These are phyloP conservation scores for Orgyia antiqua DNA, from an alignment of 2,888 invertebrate species.

Conservation along the genomic window DNA sequence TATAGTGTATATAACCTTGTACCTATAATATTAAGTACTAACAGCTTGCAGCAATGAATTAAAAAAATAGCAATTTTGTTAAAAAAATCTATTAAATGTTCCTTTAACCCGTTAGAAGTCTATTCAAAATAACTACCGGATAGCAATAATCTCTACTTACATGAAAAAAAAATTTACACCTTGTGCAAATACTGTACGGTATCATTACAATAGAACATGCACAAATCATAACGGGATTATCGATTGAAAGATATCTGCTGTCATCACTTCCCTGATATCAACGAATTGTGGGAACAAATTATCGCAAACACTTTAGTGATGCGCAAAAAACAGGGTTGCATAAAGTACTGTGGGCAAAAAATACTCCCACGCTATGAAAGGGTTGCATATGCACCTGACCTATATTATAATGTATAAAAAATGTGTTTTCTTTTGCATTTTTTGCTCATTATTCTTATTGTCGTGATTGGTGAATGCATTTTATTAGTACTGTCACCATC, in stretches of 20 bases:
- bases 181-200: conserved; percentile 27
- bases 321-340: conserved; percentile 60
- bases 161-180: conserved; percentile 17
- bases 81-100: no score
- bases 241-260: conserved; percentile 57
- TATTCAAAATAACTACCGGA: conserved; percentile 6
- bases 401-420: conserved; percentile 60
- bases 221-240: conserved; percentile 48
- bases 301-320: conserved; percentile 68
- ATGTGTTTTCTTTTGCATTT: conserved; percentile 61
- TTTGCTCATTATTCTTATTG: conserved; percentile 64
- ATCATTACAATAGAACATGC: conserved; percentile 18
- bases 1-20: no score
- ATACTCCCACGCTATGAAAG: conserved; percentile 73
- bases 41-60: no score
- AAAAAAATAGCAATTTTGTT: no score
- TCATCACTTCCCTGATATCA: conserved; percentile 66
- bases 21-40: no score
- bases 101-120: conserved; percentile 21
- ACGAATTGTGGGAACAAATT: conserved; percentile 75
- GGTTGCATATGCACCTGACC: conserved; percentile 76
- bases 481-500: conserved; percentile 41
- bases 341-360: conserved; percentile 58
- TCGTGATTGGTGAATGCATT: conserved; percentile 45
- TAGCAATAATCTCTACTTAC: conserved; percentile 13